These are phyloP conservation scores for Tarsius wallacei DNA, from an alignment of 2,797 vertebrate species.

Conservation along the genomic window DNA sequence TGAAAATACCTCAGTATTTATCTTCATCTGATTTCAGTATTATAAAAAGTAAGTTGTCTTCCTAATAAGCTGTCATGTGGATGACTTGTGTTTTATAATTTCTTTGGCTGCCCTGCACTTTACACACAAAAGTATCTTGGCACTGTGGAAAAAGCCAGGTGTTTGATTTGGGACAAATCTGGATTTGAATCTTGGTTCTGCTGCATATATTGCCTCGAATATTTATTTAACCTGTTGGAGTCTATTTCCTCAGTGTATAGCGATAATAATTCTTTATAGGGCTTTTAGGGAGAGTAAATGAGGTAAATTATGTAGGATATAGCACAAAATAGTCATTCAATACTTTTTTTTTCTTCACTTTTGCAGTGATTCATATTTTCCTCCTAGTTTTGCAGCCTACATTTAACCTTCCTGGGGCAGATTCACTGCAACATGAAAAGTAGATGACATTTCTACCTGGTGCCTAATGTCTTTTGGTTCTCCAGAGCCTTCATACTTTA, in stretches of 20 bases:
- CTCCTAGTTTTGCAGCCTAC: neutral
- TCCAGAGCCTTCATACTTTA: neutral
- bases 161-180: conserved; percentile 26
- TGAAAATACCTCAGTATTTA: neutral
- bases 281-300: conserved; percentile 23
- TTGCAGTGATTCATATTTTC: conserved; percentile 32
- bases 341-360: conserved; percentile 48
- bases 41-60: neutral
- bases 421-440: neutral
- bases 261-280: neutral
- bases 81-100: neutral
- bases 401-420: conserved; percentile 7
- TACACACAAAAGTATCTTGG: neutral
- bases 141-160: neutral
- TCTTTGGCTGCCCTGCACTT: neutral
- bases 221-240: neutral
- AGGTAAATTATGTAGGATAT: neutral
- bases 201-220: neutral
- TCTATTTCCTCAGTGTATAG: neutral
- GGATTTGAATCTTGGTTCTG: conserved; percentile 28
- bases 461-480: neutral
- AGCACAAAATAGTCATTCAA: conserved; percentile 19
- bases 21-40: conserved; percentile 38
- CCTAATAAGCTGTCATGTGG: neutral
- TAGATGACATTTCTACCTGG: neutral